Base-by-base conservation (phyloP, 2,888 invertebrate species). In the Acrobasis consociella region DNA sequence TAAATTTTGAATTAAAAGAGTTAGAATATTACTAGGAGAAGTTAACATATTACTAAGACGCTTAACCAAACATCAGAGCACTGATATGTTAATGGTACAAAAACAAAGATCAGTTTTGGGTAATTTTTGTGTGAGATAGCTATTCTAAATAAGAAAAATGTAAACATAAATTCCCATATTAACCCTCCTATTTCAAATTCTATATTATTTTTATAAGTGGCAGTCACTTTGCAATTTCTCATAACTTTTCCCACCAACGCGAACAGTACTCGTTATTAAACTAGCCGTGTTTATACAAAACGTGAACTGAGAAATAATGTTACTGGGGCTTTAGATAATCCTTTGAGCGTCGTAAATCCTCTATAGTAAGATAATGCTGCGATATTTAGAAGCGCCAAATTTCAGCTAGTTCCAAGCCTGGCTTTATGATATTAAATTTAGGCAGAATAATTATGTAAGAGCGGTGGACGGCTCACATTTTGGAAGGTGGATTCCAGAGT, bases 401-500 rank as follows among this genome's bases (percentile, higher is more conserved):
- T 83, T 81, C 77, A 81, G 76, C 71, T 72, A 70, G 73, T 70
- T 64, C 72, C 77, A 77, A 80, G 78, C 76, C 75, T 64, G 72
- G 79, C 81, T 85, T 83, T 81, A 77, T 81, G 78, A 83, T 83
- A 82, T 81, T 81, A 78, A 79, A 76, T 77, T 75, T 78, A 83
- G 79, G 81, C 78, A 73, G 81, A 83, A 85, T 87, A 81, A 86
- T 86, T 83, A 81, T 83, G 75, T 84, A 76, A 78, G 73, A 77
- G 74, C 70, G 72, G 74, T 70, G 77, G 76, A 75, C 77, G 74
- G 72, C 73, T 77, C 70, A 71, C 74, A 74, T 85, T 84, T 84
- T 80, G 80, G 78, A 78, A 80, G 81, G 78, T 76, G 76, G 78
- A 89, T 89, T 85, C 87, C 87, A 82, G 76, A 84, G 80, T 78